Evolutionary conservation across 2,888 invertebrate species (phyloP), one percentile per base, ranked within the genome.

Genomic region (Hypsopygia costalis): DNA sequence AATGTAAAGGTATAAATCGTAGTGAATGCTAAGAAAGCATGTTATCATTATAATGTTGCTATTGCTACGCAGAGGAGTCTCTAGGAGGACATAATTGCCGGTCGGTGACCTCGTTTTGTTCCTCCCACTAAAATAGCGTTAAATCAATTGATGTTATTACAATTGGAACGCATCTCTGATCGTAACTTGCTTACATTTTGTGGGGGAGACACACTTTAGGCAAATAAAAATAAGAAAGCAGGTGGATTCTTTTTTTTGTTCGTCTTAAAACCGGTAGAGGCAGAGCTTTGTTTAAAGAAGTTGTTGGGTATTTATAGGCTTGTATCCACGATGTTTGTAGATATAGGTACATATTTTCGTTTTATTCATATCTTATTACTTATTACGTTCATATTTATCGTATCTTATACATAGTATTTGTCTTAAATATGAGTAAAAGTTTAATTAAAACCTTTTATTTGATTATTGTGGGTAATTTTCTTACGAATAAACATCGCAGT

Each of bases 71-170:
- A 64, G 64, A 66, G 67, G 71, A 73, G 71, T 80, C 72, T 81
- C 74, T 81, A 74, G 70, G 71, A 79, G 77, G 81, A 82, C 81
- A 81, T 87, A 83, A 87, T 87, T 86, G 87, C 60, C 80, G 87
- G 87, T 82, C 86, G 74, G 58, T 78, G 86, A 83, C 86, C 87
- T 71, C 81, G 70, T 78, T 81, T 69, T 69, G 77, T 79, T 85
- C 79, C 83, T 81, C 78, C 83, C 69, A 86, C 82, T 87, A 83
- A 86, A 83, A 85, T 78, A 85, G 76, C 77, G 74, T 85, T 87
- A 85, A 85, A 86, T 86, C 86, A 87, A 87, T 87, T 87, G 87
- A 82, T 80, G 82, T 81, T 86, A 85, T 82, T 83, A 86, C 85
- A 82, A 85, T 81, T 82, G 82, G 78, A 76, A 76, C 75, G 76